Evolutionary conservation across 2,113 vertebrate genomes (phyloP).

Genomic region (Oryzias woworae): DNA sequence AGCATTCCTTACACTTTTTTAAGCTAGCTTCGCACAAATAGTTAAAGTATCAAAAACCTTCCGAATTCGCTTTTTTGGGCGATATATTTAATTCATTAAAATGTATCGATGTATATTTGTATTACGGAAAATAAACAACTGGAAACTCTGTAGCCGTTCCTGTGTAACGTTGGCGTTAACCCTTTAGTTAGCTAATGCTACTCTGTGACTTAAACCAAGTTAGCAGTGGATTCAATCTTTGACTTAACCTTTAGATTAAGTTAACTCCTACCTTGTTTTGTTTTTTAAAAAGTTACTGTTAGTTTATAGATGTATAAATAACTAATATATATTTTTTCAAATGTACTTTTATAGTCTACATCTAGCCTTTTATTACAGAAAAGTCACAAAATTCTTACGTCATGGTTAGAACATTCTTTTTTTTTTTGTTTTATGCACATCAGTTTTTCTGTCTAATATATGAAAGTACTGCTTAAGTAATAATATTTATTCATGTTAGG

Average conservation of each 20-base stretch:
- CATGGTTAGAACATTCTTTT: too few species aligned
- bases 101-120: not conserved
- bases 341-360: not conserved
- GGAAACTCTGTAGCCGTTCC: not conserved
- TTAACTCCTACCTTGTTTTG: not conserved
- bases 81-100: not conserved
- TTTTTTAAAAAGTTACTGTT: not conserved
- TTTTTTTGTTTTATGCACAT: too few species aligned
- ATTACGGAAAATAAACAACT: not conserved
- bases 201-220: not conserved
- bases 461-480: too few species aligned
- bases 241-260: not conserved
- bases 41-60: not conserved
- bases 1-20: constrained; percentile 6
- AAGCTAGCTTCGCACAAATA: constrained; percentile 17
- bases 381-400: too few species aligned
- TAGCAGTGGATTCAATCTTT: not conserved
- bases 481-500: too few species aligned
- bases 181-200: constrained; percentile 8
- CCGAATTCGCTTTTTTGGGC: too few species aligned
- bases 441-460: too few species aligned
- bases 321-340: not conserved
- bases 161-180: not conserved
- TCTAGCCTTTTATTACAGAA: too few species aligned
- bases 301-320: not conserved